These are phyloP conservation scores for cattle (Bos taurus) DNA, from an alignment of 2,113 vertebrate genomes.

Conservation along the genomic window ARS-UCD2.0 NC_037330.1:100300501-100301000, in stretches of 20 bases:
- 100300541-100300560: background rate
- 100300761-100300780: background rate
- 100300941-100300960: background rate
- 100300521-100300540: background rate
- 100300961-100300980: background rate
- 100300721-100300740: background rate
- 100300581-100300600: background rate
- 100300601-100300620: background rate
- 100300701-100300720: background rate
- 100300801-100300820: background rate
- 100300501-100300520: background rate
- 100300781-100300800: background rate
- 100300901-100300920: background rate
- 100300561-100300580: background rate
- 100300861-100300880: background rate
- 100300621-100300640: background rate
- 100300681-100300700: background rate
- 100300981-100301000: background rate
- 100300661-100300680: background rate
- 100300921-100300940: background rate
- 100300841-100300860: background rate
- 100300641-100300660: background rate
- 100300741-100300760: background rate
- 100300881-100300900: background rate
- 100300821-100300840: background rate